Percentiles rank a stretch among this genome's conserved stretches.
Evolutionary conservation across 2,888 invertebrate species (phyloP).

Genomic region (Anoplius nigerrimus): DNA sequence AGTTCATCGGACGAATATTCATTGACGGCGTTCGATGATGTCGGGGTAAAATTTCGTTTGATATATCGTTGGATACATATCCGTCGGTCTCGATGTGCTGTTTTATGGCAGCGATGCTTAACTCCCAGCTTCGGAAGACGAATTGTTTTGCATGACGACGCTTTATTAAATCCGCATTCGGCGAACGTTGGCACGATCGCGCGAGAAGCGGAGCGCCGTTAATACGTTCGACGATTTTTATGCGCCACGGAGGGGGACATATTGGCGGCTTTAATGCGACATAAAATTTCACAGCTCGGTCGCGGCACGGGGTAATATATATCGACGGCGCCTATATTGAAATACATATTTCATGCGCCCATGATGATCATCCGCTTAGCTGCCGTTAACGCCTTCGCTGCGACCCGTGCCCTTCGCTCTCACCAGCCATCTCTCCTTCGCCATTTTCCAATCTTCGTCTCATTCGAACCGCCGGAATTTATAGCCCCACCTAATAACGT

Average conservation of each 20-base stretch:
- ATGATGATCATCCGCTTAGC: constrained; percentile 56
- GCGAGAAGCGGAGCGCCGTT: constrained; percentile 45
- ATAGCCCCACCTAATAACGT: not conserved
- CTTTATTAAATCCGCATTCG: constrained; percentile 63
- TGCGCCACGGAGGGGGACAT: constrained; percentile 55
- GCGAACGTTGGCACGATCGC: constrained; percentile 35
- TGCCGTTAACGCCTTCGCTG: constrained; percentile 39
- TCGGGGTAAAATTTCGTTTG: not conserved
- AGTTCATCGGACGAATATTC: too few relatives aligned
- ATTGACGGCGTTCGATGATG: too few relatives aligned
- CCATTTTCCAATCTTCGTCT: not conserved
- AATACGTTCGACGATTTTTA: constrained; percentile 70
- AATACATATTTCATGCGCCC: constrained; percentile 68
- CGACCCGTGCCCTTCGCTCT: too few relatives aligned
- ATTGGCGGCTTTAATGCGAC: constrained; percentile 68
- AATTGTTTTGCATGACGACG: constrained; percentile 51
- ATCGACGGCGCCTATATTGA: constrained; percentile 64
- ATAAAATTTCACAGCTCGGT: constrained; percentile 62
- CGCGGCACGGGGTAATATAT: constrained; percentile 50
- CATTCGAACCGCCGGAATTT: not conserved
- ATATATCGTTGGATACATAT: too few relatives aligned
- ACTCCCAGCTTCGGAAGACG: constrained; percentile 49
- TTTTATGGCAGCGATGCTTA: not conserved
- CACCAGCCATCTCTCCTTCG: not conserved
- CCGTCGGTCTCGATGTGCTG: not conserved